Conservation (phyloP, 2,888 invertebrate species). For the Tetropium fuscum region DNA sequence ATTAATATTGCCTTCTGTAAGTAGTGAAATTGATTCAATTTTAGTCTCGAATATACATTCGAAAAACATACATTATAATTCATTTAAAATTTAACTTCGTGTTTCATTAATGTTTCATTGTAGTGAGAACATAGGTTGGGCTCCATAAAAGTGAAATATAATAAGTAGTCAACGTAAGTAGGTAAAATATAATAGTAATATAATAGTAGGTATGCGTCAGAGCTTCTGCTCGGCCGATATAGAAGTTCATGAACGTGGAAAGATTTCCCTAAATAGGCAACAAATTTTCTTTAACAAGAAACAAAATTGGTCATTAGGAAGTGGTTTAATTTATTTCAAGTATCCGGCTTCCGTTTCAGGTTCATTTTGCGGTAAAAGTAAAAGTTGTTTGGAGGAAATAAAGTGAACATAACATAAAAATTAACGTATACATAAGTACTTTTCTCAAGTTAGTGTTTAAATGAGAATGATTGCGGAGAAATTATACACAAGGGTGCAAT, state of each 20-base stretch:
- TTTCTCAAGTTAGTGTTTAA: conserved; percentile 66
- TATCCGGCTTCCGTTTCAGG: conserved; percentile 33
- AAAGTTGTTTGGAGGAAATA: conserved; percentile 50
- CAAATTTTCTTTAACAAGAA: conserved; percentile 28
- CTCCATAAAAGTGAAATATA: no score
- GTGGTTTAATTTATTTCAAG: conserved; percentile 31
- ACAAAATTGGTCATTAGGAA: conserved; percentile 33
- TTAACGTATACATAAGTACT: conserved; percentile 66
- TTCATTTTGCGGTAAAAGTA: conserved; percentile 43
- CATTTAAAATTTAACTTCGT: no score
- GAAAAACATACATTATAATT: no score
- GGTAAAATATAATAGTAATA: no score
- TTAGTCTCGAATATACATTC: no score
- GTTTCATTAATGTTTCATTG: no score
- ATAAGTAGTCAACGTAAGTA: no score
- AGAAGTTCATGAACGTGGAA: conserved; percentile 1
- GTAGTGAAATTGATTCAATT: no score
- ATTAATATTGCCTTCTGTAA: no score
- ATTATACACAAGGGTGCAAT: conserved; percentile 66
- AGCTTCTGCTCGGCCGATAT: no score
- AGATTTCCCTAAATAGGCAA: conserved; percentile 5
- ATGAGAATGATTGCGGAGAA: conserved; percentile 66
- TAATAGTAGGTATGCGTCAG: no score
- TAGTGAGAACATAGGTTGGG: no score
- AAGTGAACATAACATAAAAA: conserved; percentile 60